Percentiles rank a stretch among this genome's conserved stretches.
phyloP scores from a whole-genome alignment of 2,888 invertebrate species.

The Cheilosia variabilis region DNA sequence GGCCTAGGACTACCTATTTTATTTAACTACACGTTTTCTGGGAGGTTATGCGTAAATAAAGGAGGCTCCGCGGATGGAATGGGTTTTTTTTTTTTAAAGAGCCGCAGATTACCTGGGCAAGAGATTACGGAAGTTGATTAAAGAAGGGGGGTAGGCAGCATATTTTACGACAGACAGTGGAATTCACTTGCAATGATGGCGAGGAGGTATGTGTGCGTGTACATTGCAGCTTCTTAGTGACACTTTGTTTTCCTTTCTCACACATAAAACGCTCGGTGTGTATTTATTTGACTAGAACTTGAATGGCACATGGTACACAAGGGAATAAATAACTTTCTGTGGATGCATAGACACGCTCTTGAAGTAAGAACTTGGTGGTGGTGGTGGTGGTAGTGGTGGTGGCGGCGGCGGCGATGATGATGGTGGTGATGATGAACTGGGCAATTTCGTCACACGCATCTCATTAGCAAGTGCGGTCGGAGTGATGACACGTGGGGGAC shows the following conservation, averaged over 20 bases:
- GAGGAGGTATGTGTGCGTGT: neutral
- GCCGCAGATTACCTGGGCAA: slow-evolving; percentile 29
- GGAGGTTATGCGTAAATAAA: slow-evolving; percentile 59
- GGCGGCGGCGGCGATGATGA: neutral
- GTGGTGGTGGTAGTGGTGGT: neutral
- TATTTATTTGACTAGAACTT: slow-evolving; percentile 54
- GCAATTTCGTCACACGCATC: slow-evolving; percentile 44
- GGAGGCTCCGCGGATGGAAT: slow-evolving; percentile 34
- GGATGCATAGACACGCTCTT: slow-evolving; percentile 3
- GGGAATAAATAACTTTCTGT: slow-evolving; percentile 12
- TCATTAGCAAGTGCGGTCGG: slow-evolving; percentile 34
- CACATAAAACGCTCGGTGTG: neutral
- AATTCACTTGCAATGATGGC: slow-evolving; percentile 10
- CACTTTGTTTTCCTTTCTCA: slow-evolving; percentile 53
- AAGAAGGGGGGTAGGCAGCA: too few relatives aligned
- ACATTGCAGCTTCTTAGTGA: slow-evolving; percentile 28
- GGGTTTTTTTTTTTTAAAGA: slow-evolving; percentile 6
- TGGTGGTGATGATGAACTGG: slow-evolving; percentile 33
- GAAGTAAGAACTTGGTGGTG: slow-evolving; percentile 13
- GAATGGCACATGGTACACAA: slow-evolving; percentile 37
- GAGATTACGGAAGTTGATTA: slow-evolving; percentile 27
- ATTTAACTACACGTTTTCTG: slow-evolving; percentile 45
- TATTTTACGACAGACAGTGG: slow-evolving; percentile 10
- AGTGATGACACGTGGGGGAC: slow-evolving; percentile 5
- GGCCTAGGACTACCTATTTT: slow-evolving; percentile 44